Evolutionary conservation across 2,113 vertebrate species (phyloP), one percentile per base, ranked within the genome.

Genomic region (Anas platyrhynchos): DNA sequence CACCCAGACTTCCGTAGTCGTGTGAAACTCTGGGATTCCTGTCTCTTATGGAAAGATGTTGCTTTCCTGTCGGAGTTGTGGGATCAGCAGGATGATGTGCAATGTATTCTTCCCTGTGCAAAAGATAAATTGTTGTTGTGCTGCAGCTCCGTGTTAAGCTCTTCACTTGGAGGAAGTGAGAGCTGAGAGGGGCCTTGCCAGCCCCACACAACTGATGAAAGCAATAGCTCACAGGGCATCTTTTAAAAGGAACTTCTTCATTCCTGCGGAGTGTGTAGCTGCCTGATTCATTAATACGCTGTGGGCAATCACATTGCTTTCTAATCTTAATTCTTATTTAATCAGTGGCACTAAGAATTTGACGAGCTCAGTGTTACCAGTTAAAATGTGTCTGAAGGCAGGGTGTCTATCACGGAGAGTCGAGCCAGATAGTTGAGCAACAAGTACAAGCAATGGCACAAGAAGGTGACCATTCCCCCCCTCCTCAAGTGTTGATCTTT

Each of bases 241-340:
- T 48, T 21, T 48, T 74, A 85, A 86, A 91, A 90, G 29, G 63
- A 55, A 46, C 15, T 27, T 91, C 61, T 69, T 88, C 69, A 74
- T 89, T 89, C 86, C 86, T 80, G 34, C 52, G 26, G 86, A 84
- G 83, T 92, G n/a, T 32, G 79, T 59, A 69, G 75, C 32, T 75
- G 69, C 85, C 85, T 84, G 77, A 67, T 73, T 95, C 69, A 76
- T 92, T 93, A 94, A 54, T 79, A 61, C 83, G 17, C 88, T 52
- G 76, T 83, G 68, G 83, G 71, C 86, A 88, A 83, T 83, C 65
- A 61, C 72, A 62, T 75, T 86, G 65, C 88, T 87, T 91, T 88
- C 72, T 85, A 75, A 87, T 95, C 90, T 79, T 81, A 68, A 84
- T 65, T 96, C 90, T 81, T 93, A 73, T 93, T 94, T 82, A 79